Evolutionary conservation across 2,797 vertebrate species (phyloP).

Genomic region (Myoxocephalus aenaeus): DNA sequence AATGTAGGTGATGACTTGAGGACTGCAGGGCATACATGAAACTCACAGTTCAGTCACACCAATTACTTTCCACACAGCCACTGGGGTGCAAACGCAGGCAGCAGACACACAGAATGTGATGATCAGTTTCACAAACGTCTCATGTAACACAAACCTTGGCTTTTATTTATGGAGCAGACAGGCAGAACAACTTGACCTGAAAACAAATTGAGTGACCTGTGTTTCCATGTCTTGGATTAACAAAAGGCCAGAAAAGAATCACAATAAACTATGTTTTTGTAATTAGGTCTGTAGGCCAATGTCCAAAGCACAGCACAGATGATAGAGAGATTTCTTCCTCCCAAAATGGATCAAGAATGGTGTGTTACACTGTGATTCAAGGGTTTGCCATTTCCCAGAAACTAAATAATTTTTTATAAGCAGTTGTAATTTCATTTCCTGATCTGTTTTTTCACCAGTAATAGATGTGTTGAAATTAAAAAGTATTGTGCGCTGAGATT

Average conservation of each 20-base stretch:
- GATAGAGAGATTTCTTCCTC: neutral
- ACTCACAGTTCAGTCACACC: constrained; percentile 1
- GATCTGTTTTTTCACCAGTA: neutral
- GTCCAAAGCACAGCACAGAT: neutral
- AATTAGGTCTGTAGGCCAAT: constrained; percentile 9
- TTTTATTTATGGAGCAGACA: constrained; percentile 3
- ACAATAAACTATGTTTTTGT: neutral
- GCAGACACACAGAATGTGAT: neutral
- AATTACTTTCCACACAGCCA: neutral
- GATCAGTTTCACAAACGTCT: constrained; percentile 21
- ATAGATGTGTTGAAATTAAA: neutral
- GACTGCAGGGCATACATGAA: neutral
- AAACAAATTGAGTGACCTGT: neutral
- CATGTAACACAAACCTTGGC: constrained; percentile 5
- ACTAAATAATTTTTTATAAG: neutral
- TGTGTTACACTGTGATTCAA: neutral
- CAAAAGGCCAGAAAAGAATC: neutral
- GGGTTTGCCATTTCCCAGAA: neutral
- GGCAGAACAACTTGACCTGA: neutral
- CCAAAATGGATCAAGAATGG: neutral
- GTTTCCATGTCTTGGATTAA: neutral
- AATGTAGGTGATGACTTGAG: constrained; percentile 22
- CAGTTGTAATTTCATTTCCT: neutral
- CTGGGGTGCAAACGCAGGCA: fast-evolving
- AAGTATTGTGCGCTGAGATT: neutral